Percentiles rank a stretch among this genome's conserved stretches.
These are phyloP conservation scores for Mnemiopsis leidyi DNA, from an alignment of 37 sponge, comb jelly and placozoan species.

Conservation along the genomic window DNA sequence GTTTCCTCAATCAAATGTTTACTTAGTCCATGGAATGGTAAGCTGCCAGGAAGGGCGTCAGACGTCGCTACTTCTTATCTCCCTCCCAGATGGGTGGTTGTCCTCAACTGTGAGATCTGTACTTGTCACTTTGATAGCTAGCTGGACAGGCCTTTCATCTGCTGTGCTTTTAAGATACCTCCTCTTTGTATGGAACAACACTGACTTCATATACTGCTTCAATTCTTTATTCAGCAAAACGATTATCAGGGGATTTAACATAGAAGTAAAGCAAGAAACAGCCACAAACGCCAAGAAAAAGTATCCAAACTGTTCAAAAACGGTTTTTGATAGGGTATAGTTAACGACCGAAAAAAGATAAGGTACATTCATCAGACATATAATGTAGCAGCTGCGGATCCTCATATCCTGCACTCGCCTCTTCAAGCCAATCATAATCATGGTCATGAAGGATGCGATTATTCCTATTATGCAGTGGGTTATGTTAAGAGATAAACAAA, in stretches of 20 bases:
- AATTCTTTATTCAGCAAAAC: not conserved
- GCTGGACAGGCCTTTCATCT: too few relatives aligned
- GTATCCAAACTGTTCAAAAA: not conserved
- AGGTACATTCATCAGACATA: constrained; percentile 25
- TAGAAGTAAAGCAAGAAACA: constrained; percentile 17
- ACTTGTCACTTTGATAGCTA: too few relatives aligned
- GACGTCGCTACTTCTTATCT: too few relatives aligned
- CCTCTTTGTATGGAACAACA: not conserved
- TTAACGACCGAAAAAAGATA: not conserved
- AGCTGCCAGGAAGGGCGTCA: too few relatives aligned
- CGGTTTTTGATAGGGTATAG: not conserved
- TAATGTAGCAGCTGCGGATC: not conserved
- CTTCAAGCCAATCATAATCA: not conserved
- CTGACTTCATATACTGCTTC: not conserved
- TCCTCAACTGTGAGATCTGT: too few relatives aligned
- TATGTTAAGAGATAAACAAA: constrained; percentile 13
- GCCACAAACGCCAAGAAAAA: constrained; percentile 39
- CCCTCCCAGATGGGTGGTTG: too few relatives aligned
- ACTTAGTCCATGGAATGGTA: too few relatives aligned
- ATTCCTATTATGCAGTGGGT: not conserved
- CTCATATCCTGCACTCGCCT: not conserved
- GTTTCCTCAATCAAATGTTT: too few relatives aligned
- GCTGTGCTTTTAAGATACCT: not conserved
- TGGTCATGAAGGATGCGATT: constrained; percentile 36
- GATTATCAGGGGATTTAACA: not conserved